phyloP scores from a whole-genome alignment of 1,140 invertebrate species.

The Laupala kohalensis region DNA sequence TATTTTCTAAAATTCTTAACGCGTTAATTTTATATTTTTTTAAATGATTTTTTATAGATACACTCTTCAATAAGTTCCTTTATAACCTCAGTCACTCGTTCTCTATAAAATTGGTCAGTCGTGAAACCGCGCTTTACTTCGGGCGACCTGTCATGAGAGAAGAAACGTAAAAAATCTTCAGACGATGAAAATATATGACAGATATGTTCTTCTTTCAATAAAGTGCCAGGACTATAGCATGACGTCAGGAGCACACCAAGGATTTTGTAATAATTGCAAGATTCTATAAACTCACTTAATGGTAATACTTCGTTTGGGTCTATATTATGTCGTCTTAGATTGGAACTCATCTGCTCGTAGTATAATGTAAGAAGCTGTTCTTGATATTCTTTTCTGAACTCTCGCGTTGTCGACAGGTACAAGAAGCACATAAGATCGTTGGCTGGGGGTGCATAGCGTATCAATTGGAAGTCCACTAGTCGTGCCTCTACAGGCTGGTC shows the following conservation, averaged over 20 bases:
- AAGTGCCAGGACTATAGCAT: background rate
- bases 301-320: conserved; percentile 6
- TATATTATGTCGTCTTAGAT: background rate
- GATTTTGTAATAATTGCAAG: background rate
- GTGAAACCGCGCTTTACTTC: background rate
- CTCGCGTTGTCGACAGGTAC: conserved; percentile 7
- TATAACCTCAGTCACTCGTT: background rate
- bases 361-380: conserved; percentile 3
- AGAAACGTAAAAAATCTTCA: background rate
- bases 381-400: conserved; percentile 8
- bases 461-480: conserved; percentile 6
- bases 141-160: background rate
- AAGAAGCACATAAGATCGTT: conserved; percentile 9
- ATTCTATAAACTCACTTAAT: conserved; percentile 7
- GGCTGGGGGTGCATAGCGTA: conserved; percentile 10
- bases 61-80: background rate
- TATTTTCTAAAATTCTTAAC: too few species aligned
- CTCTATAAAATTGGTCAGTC: background rate
- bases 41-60: too few species aligned
- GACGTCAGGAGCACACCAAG: background rate
- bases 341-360: conserved; percentile 1
- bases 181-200: background rate
- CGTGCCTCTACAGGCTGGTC: background rate
- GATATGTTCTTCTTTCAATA: background rate
- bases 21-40: too few species aligned